Evolutionary conservation across 2,797 vertebrate genomes (phyloP).

Genomic region (Tenualosa thibaudeaui): DNA sequence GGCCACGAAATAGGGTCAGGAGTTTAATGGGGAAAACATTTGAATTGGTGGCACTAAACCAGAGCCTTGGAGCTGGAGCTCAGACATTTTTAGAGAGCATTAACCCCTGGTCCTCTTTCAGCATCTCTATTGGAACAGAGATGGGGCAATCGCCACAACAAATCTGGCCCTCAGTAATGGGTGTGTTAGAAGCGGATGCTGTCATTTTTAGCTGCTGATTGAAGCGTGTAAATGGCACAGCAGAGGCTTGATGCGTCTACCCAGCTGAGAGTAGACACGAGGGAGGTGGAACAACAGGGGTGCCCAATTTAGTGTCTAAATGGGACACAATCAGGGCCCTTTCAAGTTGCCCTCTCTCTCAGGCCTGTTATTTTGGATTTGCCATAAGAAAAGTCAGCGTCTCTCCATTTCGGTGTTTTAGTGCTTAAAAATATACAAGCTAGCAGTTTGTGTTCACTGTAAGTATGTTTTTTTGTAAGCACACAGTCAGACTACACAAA

Average conservation of each 20-base stretch:
- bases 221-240: conserved; percentile 42
- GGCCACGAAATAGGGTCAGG: conserved; percentile 75
- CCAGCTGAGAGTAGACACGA: conserved; percentile 22
- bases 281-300: conserved; percentile 20
- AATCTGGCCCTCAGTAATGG: conserved; percentile 24
- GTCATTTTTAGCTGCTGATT: conserved; percentile 44
- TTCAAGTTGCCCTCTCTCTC: conserved; percentile 17
- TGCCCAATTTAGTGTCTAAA: conserved; percentile 23
- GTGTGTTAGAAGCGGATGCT: conserved; percentile 36
- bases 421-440: background rate
- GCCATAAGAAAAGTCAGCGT: conserved; percentile 2
- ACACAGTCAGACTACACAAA: background rate
- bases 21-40: conserved; percentile 80
- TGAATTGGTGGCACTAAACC: conserved; percentile 71
- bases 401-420: conserved; percentile 14
- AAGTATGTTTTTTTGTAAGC: background rate
- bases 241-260: conserved; percentile 33
- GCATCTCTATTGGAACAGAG: conserved; percentile 67
- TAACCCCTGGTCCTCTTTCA: conserved; percentile 67
- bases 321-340: conserved; percentile 18
- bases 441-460: background rate
- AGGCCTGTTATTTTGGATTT: conserved; percentile 22
- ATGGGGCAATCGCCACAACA: conserved; percentile 3
- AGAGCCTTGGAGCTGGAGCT: conserved; percentile 54
- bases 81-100: conserved; percentile 67